Evolutionary conservation across 2,797 vertebrate species (phyloP).

Genomic region (Neostethus bicornis): DNA sequence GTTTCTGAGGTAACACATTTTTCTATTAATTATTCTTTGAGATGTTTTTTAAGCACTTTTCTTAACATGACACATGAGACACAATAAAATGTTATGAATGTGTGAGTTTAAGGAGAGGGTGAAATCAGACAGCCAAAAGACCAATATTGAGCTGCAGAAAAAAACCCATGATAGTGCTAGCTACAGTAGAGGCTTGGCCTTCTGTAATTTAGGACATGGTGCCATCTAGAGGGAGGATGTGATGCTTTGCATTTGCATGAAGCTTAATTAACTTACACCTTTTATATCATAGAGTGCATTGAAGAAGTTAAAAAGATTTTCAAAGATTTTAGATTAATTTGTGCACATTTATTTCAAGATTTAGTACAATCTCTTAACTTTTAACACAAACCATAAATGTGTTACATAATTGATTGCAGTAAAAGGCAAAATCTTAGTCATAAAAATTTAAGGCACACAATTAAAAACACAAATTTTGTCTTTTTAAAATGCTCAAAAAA

Average conservation of each 20-base stretch:
- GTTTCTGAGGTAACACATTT: constrained; percentile 3
- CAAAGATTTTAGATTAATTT: too few relatives aligned
- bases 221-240: constrained; percentile 74
- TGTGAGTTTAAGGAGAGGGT: constrained; percentile 3
- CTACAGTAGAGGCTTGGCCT: constrained; percentile 18
- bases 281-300: too few relatives aligned
- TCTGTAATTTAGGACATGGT: constrained; percentile 68
- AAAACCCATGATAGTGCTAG: constrained; percentile 4
- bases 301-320: too few relatives aligned
- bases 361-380: not conserved
- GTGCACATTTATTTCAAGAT: constrained; percentile 1
- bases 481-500: too few relatives aligned
- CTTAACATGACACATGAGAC: not conserved
- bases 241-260: constrained; percentile 14
- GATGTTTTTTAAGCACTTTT: constrained; percentile 4
- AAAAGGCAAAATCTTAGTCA: constrained; percentile 17
- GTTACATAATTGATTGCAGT: not conserved
- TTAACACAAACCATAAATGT: not conserved
- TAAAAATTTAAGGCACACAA: constrained; percentile 6
- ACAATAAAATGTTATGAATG: not conserved
- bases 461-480: not conserved
- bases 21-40: not conserved
- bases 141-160: constrained; percentile 4
- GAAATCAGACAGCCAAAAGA: constrained; percentile 7
- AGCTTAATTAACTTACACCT: not conserved